These are phyloP conservation scores for Meloe dianella DNA, from an alignment of 2,888 invertebrate genomes.

Conservation along the genomic window DNA sequence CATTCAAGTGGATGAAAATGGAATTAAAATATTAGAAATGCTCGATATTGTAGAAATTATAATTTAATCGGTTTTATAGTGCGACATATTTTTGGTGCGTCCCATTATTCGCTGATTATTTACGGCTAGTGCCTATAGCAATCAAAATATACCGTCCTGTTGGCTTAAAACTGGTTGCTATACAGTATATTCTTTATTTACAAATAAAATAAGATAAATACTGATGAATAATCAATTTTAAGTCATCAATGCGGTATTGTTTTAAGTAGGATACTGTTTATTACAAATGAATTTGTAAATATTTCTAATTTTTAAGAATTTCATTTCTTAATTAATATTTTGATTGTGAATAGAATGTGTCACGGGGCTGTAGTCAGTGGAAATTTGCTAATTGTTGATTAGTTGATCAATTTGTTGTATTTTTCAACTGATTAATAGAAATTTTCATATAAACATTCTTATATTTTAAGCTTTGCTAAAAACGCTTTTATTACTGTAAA, in stretches of 20 bases:
- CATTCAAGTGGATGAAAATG: too few relatives aligned
- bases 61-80: conserved; percentile 24
- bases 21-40: too few relatives aligned
- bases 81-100: conserved; percentile 25
- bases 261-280: conserved; percentile 22
- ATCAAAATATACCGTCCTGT: conserved; percentile 48
- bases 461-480: background rate
- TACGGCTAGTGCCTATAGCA: conserved; percentile 58
- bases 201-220: too few relatives aligned
- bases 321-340: background rate
- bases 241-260: background rate
- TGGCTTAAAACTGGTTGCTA: too few relatives aligned
- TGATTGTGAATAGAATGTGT: background rate
- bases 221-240: too few relatives aligned
- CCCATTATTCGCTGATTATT: conserved; percentile 44
- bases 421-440: background rate
- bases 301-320: conserved; percentile 42
- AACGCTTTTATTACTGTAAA: background rate
- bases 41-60: conserved; percentile 20
- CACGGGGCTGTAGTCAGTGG: background rate
- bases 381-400: background rate
- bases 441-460: background rate
- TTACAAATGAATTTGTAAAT: conserved; percentile 47
- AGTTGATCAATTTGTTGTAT: background rate
- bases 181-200: too few relatives aligned